Conservation (phyloP, 2,888 invertebrate species). For the Eupithecia tripunctaria region DNA sequence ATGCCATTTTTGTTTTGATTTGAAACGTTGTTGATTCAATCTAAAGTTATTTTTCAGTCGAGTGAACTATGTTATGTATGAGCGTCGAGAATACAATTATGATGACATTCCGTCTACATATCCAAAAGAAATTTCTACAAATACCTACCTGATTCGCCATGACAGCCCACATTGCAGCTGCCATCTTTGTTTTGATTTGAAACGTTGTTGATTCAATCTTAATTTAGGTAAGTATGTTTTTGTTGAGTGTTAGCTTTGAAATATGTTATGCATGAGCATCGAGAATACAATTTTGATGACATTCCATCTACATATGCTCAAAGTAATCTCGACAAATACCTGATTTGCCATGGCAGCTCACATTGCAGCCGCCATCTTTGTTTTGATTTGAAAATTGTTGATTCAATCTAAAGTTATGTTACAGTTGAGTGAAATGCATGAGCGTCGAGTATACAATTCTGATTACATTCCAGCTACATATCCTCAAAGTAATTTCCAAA, state of each 20-base stretch:
- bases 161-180: not conserved
- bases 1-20: not conserved
- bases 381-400: not conserved
- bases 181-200: not conserved
- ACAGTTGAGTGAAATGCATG: constrained; percentile 22
- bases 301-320: too few species aligned
- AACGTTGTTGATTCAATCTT: not conserved
- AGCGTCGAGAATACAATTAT: constrained; percentile 32
- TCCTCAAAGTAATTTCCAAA: not conserved
- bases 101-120: too few species aligned
- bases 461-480: too few species aligned
- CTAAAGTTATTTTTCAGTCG: not conserved
- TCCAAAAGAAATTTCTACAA: not conserved
- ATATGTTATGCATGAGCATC: constrained; percentile 22
- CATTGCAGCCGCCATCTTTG: not conserved
- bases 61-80: constrained; percentile 24
- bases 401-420: not conserved
- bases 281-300: constrained; percentile 36
- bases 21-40: not conserved
- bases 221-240: not conserved
- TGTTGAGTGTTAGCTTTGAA: constrained; percentile 31
- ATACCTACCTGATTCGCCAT: not conserved
- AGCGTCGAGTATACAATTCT: constrained; percentile 32
- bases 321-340: not conserved
- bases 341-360: not conserved